Evolutionary conservation across 2,113 vertebrate genomes (phyloP), one percentile per base, ranked within the genome.

Genomic region (Sardina pilchardus): DNA sequence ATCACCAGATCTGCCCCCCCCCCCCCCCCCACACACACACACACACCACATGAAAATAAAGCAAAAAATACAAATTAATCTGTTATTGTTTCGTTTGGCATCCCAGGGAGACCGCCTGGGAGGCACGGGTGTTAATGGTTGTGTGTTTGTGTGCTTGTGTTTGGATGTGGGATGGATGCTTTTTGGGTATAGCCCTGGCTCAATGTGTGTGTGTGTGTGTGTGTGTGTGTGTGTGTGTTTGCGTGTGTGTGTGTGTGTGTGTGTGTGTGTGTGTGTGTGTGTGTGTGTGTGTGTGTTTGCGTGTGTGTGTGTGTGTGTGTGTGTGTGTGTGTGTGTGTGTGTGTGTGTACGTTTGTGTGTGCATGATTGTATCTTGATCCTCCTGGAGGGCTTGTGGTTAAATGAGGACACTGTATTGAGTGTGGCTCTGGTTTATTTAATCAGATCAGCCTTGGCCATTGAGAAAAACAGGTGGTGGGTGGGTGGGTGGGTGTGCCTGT

Each of bases 311-410:
- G 19, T 56, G 53, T 63, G 24, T 63, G 56, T 63, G 59, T 67
- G 19, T 26, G 59, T 26, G 59, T 67, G 59, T 24, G 50, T 56
- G 50, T 56, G 84, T 56, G 67, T 50, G 81, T 81, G 53, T 53
- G 71, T 82, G 75, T 67, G 30, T 86, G 86, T 91, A 85, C 88
- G 83, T 92, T 83, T 85, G 63, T 88, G 86, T 83, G 82, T 88
- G 90, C 88, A 88, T 85, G 89, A 91, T 87, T 67, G 53, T 24
- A 59, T 59, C 53, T 59, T 59, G 53, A 59, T 59, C 53, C 53
- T 59, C 53, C 53, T 59, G 53, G 21, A 59, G 53, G 53, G 21
- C 53, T 59, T 59, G 53, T 59, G 53, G 21, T 59, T 59, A 24
- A 59, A 59, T 59, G 53, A 21, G 53, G 21, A 59, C 53, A 59